Evolutionary conservation across 2,113 vertebrate species (phyloP).

Genomic region (Prochilodus magdalenae): DNA sequence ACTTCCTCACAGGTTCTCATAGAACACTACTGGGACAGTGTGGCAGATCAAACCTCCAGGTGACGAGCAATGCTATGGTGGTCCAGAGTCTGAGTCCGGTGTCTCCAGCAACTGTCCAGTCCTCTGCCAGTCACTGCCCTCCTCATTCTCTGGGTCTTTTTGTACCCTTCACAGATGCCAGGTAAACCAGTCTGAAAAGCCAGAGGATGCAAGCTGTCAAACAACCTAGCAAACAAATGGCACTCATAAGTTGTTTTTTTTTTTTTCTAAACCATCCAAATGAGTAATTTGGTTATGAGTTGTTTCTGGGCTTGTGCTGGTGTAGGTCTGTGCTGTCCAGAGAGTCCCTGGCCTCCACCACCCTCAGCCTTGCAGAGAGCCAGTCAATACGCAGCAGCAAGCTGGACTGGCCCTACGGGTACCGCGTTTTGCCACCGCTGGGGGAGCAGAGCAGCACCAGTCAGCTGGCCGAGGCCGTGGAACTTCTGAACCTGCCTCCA

Average conservation of each 20-base stretch:
- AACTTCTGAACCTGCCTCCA: conserved; percentile 74
- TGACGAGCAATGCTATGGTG: conserved; percentile 81
- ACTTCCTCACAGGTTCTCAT: conserved; percentile 74
- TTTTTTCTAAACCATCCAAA: not conserved
- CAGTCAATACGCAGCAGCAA: conserved; percentile 83
- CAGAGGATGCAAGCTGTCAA: not conserved
- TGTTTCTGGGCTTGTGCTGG: conserved; percentile 54
- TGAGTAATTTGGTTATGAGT: too few species aligned
- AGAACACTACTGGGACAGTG: conserved; percentile 81
- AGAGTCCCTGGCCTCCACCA: conserved; percentile 86
- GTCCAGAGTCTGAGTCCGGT: conserved; percentile 77
- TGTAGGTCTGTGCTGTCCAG: conserved; percentile 84
- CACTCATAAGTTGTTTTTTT: not conserved
- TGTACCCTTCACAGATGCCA: conserved; percentile 82
- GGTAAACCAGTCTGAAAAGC: conserved; percentile 71
- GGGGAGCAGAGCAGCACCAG: conserved; percentile 71
- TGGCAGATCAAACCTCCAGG: conserved; percentile 77
- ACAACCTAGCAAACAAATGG: not conserved
- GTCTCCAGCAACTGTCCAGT: conserved; percentile 72
- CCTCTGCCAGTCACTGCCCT: conserved; percentile 73
- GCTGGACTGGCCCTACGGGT: conserved; percentile 86
- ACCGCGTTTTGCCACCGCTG: conserved; percentile 80
- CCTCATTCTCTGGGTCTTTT: conserved; percentile 77
- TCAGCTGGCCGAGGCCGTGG: conserved; percentile 76
- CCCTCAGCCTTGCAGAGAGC: conserved; percentile 85